These are phyloP conservation scores for Taxidea taxus DNA, from an alignment of 2,113 vertebrate species.

Conservation along the genomic window DNA sequence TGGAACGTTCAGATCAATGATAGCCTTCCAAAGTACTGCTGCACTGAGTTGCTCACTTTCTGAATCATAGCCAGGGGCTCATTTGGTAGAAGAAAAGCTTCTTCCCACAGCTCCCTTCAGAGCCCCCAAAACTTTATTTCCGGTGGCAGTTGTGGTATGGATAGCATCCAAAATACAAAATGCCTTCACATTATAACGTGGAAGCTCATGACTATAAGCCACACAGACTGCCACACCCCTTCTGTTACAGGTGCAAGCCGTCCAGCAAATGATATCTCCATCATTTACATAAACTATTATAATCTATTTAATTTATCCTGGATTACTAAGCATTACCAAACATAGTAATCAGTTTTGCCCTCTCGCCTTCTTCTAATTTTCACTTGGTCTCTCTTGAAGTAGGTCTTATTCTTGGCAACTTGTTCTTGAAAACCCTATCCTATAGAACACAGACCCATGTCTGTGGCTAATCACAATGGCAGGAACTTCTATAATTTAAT, in stretches of 20 bases:
- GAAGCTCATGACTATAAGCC: neutral
- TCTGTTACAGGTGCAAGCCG: too few species aligned
- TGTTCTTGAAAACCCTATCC: neutral
- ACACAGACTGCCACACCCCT: accelerated
- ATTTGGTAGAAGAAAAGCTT: neutral
- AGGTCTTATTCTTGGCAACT: neutral
- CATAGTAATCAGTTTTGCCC: neutral
- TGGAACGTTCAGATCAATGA: neutral
- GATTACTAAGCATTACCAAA: neutral
- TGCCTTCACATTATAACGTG: neutral
- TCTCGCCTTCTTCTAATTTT: neutral
- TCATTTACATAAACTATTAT: neutral
- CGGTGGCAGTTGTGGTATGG: neutral
- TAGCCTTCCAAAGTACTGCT: neutral
- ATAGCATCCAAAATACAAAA: neutral
- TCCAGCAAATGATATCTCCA: neutral
- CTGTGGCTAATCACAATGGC: neutral
- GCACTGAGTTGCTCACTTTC: neutral
- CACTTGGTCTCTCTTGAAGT: neutral
- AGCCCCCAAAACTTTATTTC: neutral
- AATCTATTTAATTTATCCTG: neutral
- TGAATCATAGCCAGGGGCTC: neutral
- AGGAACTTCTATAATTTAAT: neutral
- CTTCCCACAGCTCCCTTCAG: neutral
- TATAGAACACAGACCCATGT: neutral